Evolutionary conservation across 2,888 invertebrate genomes (phyloP), one percentile per base, ranked within the genome.

Genomic region (Drosophila meridionalis): DNA sequence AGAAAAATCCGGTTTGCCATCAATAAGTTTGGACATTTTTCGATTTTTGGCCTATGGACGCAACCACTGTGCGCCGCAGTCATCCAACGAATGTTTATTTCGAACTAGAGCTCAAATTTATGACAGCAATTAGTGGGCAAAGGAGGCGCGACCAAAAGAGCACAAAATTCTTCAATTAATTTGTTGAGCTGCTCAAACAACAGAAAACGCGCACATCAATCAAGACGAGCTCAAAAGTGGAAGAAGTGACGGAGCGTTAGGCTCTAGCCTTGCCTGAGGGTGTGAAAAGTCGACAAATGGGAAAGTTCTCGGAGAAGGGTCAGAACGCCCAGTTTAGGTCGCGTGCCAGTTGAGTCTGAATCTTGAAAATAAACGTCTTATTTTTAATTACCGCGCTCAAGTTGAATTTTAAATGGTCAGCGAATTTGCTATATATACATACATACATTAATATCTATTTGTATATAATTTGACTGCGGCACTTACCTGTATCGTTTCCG

Each of bases 401-500:
- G 78, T 73, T 67, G 76, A 73, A 75, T 82, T 87, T 89, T 71
- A 73, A 83, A 79, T 73, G 69, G 53, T 30, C 55, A 47, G 48
- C 26, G 48, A 40, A 50, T 58, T 28, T 2, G 38, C 11, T 30
- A 3, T 52, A 20, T 50, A 30, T 30, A 20, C 12, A 53, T 26
- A 26, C 6, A 28, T 28, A 20, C 11, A 32, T 14, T n/a, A n/a
- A 20, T 28, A 32, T 32, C 14, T 30, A 48, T 30, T 11, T 20
- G 9, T 30, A 30, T 8, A n/a, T 32, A 12, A 26, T 34, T 45
- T 45, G 12, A 34, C 11, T 45, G 12, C 11, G 20, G 32, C 60
- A 64, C 93, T 92, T 91, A 93, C 93, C 93, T 93, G 92, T 84
- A 93, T 93, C 79, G 93, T 93, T 93, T 93, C 93, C 90, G 93